A percentile compares a stretch with the other conserved stretches of the same genome.
Evolutionary conservation across 1,140 invertebrate species (phyloP).

Genomic region (Zaprionus camerounensis): DNA sequence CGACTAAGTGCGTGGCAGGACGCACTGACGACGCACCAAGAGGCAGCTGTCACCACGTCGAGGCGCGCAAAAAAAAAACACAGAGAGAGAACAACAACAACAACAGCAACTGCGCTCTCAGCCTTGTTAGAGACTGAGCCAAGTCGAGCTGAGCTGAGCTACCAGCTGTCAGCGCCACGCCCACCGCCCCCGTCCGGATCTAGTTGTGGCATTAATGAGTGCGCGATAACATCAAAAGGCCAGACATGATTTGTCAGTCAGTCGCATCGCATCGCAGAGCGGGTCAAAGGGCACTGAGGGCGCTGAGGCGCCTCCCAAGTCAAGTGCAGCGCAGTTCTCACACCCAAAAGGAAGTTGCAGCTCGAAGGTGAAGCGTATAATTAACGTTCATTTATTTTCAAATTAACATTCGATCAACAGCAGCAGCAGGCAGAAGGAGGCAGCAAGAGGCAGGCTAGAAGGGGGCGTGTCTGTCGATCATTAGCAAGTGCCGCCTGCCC

Average conservation of each 20-base stretch:
- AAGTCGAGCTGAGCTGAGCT: slow-evolving; percentile 19
- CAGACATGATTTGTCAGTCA: slow-evolving; percentile 78
- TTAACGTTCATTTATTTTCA: slow-evolving; percentile 82
- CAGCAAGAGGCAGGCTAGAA: background rate
- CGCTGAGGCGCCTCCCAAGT: background rate
- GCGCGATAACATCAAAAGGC: slow-evolving; percentile 82
- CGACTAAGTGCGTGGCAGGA: slow-evolving; percentile 67
- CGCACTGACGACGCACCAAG: slow-evolving; percentile 34
- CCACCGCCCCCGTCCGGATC: slow-evolving; percentile 42
- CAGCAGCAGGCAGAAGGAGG: slow-evolving; percentile 4
- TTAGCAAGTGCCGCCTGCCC: slow-evolving; percentile 29
- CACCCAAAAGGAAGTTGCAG: slow-evolving; percentile 37
- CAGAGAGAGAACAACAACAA: background rate
- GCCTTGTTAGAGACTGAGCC: slow-evolving; percentile 61
- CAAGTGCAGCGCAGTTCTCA: slow-evolving; percentile 42
- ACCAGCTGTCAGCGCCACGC: slow-evolving; percentile 69
- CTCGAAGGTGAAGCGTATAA: slow-evolving; percentile 55
- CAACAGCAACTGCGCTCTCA: slow-evolving; percentile 31
- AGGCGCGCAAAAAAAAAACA: slow-evolving; percentile 38
- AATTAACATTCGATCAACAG: slow-evolving; percentile 78
- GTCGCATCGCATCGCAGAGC: slow-evolving; percentile 12
- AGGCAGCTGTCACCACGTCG: slow-evolving; percentile 60
- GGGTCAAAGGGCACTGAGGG: slow-evolving; percentile 18
- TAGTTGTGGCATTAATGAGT: slow-evolving; percentile 54
- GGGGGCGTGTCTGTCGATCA: slow-evolving; percentile 20